Percentiles rank a stretch among this genome's conserved stretches.
These are phyloP conservation scores for Venusia cambrica DNA, from an alignment of 2,888 invertebrate genomes.

Conservation along the genomic window DNA sequence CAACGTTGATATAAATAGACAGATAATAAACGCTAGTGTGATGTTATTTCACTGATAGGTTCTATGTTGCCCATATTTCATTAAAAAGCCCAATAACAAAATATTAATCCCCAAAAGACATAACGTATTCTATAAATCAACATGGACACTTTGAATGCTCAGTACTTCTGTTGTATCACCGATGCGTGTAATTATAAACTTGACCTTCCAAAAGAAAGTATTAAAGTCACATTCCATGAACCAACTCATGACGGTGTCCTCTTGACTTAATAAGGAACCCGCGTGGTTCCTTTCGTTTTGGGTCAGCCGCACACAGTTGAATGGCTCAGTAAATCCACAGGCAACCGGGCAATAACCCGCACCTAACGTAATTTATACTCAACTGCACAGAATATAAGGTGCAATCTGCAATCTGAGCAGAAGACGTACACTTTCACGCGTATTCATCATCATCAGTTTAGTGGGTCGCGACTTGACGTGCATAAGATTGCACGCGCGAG, in stretches of 20 bases:
- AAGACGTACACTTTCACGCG: constrained; percentile 57
- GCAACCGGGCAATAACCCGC: constrained; percentile 37
- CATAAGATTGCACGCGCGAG: constrained; percentile 40
- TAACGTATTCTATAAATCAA: constrained; percentile 13
- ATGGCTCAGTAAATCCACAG: constrained; percentile 41
- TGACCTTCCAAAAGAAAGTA: constrained; percentile 24
- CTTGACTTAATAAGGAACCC: constrained; percentile 21
- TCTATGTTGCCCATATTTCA: constrained; percentile 5
- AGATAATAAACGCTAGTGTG: no score
- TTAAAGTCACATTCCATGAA: constrained; percentile 17
- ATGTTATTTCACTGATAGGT: no score
- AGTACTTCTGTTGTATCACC: constrained; percentile 13
- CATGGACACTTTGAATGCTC: constrained; percentile 1
- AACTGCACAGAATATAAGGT: constrained; percentile 22
- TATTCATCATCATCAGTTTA: constrained; percentile 63
- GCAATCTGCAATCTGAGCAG: constrained; percentile 21
- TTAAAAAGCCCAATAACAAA: constrained; percentile 1
- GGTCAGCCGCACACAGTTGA: constrained; percentile 39
- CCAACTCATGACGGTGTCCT: constrained; percentile 12
- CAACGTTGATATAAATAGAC: background rate
- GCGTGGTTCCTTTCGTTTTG: constrained; percentile 29
- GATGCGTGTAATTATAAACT: constrained; percentile 12
- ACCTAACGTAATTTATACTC: constrained; percentile 24
- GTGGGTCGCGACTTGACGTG: constrained; percentile 57
- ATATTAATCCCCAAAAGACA: constrained; percentile 4